A percentile compares a stretch with the other conserved stretches of the same genome.
Evolutionary conservation across 2,797 vertebrate genomes (phyloP).

Genomic region (Betta splendens): DNA sequence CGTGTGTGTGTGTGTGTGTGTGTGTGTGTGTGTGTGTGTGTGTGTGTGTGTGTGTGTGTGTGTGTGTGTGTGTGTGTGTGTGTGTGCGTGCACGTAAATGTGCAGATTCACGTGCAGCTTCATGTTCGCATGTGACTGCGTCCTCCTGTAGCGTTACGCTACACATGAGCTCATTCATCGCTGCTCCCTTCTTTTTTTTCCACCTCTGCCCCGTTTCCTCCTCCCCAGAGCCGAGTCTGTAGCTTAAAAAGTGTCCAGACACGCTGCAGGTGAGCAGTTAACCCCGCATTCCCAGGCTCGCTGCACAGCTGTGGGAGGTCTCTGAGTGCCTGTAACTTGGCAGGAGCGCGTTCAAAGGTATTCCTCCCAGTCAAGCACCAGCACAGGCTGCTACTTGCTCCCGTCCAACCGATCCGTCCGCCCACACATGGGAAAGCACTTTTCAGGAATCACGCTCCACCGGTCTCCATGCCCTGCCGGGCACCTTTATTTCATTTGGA

Average conservation of each 20-base stretch:
- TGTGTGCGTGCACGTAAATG: too few relatives aligned
- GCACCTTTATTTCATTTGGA: conserved; percentile 70
- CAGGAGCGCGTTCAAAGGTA: conserved; percentile 57
- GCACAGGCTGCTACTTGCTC: conserved; percentile 75
- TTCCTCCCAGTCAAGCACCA: conserved; percentile 59
- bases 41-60: conserved; percentile 8
- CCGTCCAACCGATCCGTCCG: conserved; percentile 60
- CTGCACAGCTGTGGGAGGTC: conserved; percentile 63
- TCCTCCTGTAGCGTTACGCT: conserved; percentile 46
- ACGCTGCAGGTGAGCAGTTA: conserved; percentile 64
- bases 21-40: too few relatives aligned
- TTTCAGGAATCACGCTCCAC: conserved; percentile 71
- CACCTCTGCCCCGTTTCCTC: conserved; percentile 23
- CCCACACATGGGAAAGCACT: conserved; percentile 75
- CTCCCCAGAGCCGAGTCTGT: conserved; percentile 33
- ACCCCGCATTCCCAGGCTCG: conserved; percentile 57
- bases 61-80: neutral
- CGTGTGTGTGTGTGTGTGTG: conserved; percentile 29
- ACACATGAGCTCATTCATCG: conserved; percentile 38
- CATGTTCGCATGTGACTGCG: conserved; percentile 24
- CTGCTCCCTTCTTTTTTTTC: neutral
- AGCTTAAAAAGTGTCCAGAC: conserved; percentile 59
- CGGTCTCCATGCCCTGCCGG: conserved; percentile 48
- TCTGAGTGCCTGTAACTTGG: conserved; percentile 60
- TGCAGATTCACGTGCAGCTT: neutral